A percentile compares a stretch with the other conserved stretches of the same genome.
phyloP scores from a whole-genome alignment of 2,113 vertebrate species.

The Scopus umbretta region DNA sequence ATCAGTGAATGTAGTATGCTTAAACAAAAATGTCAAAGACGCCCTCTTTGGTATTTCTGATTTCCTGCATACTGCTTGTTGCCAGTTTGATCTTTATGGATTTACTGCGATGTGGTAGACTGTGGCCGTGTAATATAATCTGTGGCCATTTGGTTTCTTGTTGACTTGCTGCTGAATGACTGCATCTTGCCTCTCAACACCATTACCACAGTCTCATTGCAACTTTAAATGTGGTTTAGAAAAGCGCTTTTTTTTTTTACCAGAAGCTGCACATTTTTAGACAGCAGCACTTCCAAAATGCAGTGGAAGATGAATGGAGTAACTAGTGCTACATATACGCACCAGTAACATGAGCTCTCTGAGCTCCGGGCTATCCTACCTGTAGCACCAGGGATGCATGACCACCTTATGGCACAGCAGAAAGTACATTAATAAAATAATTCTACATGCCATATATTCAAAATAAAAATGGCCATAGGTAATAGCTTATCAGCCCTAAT shows the following conservation, averaged over 20 bases:
- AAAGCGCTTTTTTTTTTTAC: not conserved
- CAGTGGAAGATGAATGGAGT: not conserved
- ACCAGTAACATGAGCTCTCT: not conserved
- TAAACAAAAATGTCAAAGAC: not conserved
- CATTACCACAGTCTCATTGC: not conserved
- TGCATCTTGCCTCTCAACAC: not conserved
- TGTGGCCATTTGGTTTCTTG: not conserved
- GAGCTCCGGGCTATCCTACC: not conserved
- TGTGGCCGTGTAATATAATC: conserved; percentile 26
- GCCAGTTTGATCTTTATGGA: conserved; percentile 1
- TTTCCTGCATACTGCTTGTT: conserved; percentile 10
- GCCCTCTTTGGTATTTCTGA: not conserved
- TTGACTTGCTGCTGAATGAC: conserved; percentile 23
- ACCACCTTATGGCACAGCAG: not conserved
- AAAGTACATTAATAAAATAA: not conserved
- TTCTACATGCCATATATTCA: not conserved
- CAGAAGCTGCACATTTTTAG: not conserved
- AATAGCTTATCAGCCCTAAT: not conserved
- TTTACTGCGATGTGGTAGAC: conserved; percentile 1
- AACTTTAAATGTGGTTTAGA: conserved; percentile 21
- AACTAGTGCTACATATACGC: not conserved
- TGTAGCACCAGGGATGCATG: not conserved
- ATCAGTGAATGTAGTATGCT: not conserved
- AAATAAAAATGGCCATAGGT: not conserved
- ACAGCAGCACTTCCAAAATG: conserved; percentile 4